Percentiles rank a stretch among this genome's conserved stretches.
Conservation (phyloP, 2,888 invertebrate genomes). For the Epinotia demarniana region DNA sequence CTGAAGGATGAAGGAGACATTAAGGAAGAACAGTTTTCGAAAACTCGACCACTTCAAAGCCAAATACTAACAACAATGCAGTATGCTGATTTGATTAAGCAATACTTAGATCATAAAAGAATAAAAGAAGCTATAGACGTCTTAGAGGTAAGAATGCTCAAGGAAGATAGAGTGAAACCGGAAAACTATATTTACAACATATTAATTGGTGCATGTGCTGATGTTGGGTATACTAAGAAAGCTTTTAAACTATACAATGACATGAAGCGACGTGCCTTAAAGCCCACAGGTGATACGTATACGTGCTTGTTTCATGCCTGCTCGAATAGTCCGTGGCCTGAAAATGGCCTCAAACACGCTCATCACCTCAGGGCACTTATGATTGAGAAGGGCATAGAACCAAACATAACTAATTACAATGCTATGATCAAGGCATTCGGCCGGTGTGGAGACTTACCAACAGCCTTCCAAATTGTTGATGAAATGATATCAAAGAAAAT, state of each 20-base stretch:
- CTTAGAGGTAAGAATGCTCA: constrained; percentile 90
- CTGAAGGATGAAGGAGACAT: constrained; percentile 84
- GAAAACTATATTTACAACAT: constrained; percentile 91
- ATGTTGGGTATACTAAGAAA: constrained; percentile 93
- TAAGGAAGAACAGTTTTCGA: constrained; percentile 84
- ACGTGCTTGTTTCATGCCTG: constrained; percentile 96
- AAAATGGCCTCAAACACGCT: constrained; percentile 89
- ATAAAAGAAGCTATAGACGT: constrained; percentile 91
- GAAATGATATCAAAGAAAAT: constrained; percentile 90
- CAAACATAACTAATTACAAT: constrained; percentile 92
- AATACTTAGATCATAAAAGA: constrained; percentile 85
- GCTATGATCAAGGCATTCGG: constrained; percentile 97
- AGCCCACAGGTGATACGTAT: constrained; percentile 89
- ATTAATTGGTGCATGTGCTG: constrained; percentile 92
- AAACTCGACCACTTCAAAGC: constrained; percentile 77
- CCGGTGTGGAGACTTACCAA: constrained; percentile 89
- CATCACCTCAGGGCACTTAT: constrained; percentile 87
- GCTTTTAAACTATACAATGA: constrained; percentile 93
- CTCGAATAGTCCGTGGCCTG: constrained; percentile 89
- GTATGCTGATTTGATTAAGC: constrained; percentile 89
- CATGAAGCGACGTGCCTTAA: constrained; percentile 90
- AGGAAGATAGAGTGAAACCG: constrained; percentile 91
- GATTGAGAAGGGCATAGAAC: constrained; percentile 87
- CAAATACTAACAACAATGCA: constrained; percentile 85
- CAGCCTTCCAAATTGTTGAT: constrained; percentile 93